Conservation (phyloP, 2,797 vertebrate species). For the Sebastes vulpes region DNA sequence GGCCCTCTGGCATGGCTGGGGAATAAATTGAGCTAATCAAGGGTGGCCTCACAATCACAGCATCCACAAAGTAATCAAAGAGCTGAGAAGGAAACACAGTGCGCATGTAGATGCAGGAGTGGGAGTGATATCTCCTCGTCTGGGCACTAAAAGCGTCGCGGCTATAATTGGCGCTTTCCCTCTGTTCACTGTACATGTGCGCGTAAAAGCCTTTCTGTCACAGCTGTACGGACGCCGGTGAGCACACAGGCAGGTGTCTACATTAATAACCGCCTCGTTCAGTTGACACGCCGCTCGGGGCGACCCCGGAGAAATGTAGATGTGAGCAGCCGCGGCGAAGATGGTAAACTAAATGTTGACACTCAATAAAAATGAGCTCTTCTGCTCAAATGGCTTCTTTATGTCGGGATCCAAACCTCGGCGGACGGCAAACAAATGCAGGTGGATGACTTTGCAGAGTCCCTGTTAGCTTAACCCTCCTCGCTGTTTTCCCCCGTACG, state of each 20-base stretch:
- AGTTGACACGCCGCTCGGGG: conserved; percentile 37
- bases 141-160: conserved; percentile 59
- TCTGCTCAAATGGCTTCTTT: conserved; percentile 48
- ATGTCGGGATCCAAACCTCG: conserved; percentile 45
- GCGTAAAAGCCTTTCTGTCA: conserved; percentile 52
- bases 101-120: conserved; percentile 59
- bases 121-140: conserved; percentile 47
- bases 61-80: conserved; percentile 77
- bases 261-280: conserved; percentile 63
- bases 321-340: conserved; percentile 1
- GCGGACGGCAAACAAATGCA: conserved; percentile 45
- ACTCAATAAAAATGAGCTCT: conserved; percentile 55
- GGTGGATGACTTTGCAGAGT: conserved; percentile 63
- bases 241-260: conserved; percentile 31
- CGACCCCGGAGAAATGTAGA: conserved; percentile 44
- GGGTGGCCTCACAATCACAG: conserved; percentile 78
- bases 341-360: conserved; percentile 54
- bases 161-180: conserved; percentile 55
- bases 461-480: conserved; percentile 47
- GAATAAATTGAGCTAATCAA: conserved; percentile 83
- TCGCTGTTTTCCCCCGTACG: background rate
- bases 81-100: conserved; percentile 66
- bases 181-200: conserved; percentile 12
- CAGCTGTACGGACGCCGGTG: conserved; percentile 22
- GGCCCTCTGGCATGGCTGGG: conserved; percentile 73